phyloP scores from a whole-genome alignment of 2,797 vertebrate genomes.

The Thaleichthys pacificus region DNA sequence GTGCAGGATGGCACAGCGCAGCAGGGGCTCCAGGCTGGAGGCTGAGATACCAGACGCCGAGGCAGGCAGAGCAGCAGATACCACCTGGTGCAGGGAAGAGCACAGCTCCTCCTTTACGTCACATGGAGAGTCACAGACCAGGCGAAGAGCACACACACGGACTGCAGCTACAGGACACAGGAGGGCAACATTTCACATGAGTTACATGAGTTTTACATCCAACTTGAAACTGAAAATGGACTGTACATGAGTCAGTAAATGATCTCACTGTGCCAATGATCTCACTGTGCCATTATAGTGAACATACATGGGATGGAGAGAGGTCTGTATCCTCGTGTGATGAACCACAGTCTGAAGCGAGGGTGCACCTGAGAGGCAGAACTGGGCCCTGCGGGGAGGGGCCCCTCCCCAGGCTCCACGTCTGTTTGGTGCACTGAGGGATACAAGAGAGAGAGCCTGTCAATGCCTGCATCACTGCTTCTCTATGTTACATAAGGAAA shows the following conservation, averaged over 20 bases:
- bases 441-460: background rate
- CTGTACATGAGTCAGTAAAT: background rate
- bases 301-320: constrained; percentile 78
- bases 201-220: background rate
- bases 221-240: background rate
- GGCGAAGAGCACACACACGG: constrained; percentile 51
- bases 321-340: constrained; percentile 59
- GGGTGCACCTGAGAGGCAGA: constrained; percentile 47
- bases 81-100: constrained; percentile 54
- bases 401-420: constrained; percentile 13
- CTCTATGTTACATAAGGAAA: background rate
- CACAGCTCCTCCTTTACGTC: constrained; percentile 69
- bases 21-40: constrained; percentile 40
- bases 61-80: constrained; percentile 9
- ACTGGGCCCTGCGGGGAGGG: constrained; percentile 23
- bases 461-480: background rate
- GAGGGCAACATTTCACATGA: background rate
- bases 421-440: constrained; percentile 19
- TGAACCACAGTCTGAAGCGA: constrained; percentile 81
- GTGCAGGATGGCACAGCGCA: constrained; percentile 68
- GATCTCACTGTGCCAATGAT: background rate
- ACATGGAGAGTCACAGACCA: constrained; percentile 73
- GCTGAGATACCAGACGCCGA: background rate
- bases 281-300: background rate
- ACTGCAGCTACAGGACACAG: constrained; percentile 53